Evolutionary conservation across 1,140 invertebrate species (phyloP).

Genomic region (Papilio xuthus): DNA sequence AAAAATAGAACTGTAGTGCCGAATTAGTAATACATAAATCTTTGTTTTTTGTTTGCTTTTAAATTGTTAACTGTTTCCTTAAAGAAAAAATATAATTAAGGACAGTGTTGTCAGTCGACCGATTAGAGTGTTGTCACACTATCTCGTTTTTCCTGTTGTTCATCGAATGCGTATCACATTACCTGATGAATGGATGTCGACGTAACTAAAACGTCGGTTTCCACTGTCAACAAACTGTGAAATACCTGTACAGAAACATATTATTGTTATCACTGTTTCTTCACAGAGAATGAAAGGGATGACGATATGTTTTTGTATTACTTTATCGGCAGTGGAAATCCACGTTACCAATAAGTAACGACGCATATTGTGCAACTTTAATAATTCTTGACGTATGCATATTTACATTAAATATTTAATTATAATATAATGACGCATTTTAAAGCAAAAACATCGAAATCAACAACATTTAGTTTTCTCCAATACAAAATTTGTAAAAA

Average conservation of each 20-base stretch:
- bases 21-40: neutral
- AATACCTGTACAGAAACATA: neutral
- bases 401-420: neutral
- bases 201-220: neutral
- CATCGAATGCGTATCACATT: conserved; percentile 3
- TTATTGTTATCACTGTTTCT: neutral
- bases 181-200: neutral
- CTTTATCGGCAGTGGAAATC: too few relatives aligned
- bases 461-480: neutral
- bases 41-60: neutral
- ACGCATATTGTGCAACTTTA: neutral
- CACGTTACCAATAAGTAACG: neutral
- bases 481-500: neutral
- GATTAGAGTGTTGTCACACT: conserved; percentile 7
- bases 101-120: neutral
- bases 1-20: too few relatives aligned
- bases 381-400: neutral
- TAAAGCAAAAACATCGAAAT: neutral
- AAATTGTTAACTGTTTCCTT: neutral
- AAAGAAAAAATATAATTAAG: neutral
- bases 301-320: too few relatives aligned
- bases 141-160: conserved; percentile 13
- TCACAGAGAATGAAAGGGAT: neutral
- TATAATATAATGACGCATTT: neutral
- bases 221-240: neutral